phyloP scores from a whole-genome alignment of 2,888 invertebrate species.

The Drosophila emarginata region DNA sequence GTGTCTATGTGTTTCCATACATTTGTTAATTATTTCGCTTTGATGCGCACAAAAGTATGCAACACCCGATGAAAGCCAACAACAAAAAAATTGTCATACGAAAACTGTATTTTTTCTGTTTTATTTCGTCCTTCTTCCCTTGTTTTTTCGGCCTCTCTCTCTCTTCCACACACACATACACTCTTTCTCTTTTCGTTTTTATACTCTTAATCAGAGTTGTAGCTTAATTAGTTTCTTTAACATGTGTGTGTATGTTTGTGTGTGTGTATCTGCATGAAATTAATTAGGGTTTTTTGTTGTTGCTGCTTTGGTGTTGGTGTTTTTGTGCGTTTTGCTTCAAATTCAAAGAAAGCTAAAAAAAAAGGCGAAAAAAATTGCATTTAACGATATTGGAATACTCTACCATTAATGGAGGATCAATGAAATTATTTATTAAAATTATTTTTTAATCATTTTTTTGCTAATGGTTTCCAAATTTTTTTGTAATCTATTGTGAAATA shows the following conservation, averaged over 20 bases:
- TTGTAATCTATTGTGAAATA: no score
- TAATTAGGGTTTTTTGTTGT: slow-evolving; percentile 60
- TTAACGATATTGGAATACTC: neutral
- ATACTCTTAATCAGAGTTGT: slow-evolving; percentile 61
- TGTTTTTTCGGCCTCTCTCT: neutral
- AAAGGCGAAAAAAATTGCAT: neutral
- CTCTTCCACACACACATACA: neutral
- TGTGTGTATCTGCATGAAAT: slow-evolving; percentile 54
- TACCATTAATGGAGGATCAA: neutral
- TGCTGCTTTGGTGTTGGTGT: slow-evolving; percentile 6
- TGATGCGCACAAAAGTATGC: slow-evolving; percentile 72
- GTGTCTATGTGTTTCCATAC: slow-evolving; percentile 48
- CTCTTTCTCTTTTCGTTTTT: neutral
- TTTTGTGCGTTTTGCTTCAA: slow-evolving; percentile 10
- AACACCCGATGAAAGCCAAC: slow-evolving; percentile 27
- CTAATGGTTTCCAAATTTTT: no score
- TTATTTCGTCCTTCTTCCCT: neutral
- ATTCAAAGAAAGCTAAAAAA: slow-evolving; percentile 1
- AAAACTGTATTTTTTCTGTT: slow-evolving; percentile 50
- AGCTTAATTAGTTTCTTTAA: slow-evolving; percentile 72
- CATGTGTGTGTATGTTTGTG: slow-evolving; percentile 40
- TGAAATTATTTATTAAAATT: no score
- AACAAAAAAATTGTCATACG: slow-evolving; percentile 53
- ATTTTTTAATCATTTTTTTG: no score
- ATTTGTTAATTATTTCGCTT: slow-evolving; percentile 75